A percentile compares a stretch with the other conserved stretches of the same genome.
These are phyloP conservation scores for Mesitornis unicolor DNA, from an alignment of 2,113 vertebrate genomes.

Conservation along the genomic window DNA sequence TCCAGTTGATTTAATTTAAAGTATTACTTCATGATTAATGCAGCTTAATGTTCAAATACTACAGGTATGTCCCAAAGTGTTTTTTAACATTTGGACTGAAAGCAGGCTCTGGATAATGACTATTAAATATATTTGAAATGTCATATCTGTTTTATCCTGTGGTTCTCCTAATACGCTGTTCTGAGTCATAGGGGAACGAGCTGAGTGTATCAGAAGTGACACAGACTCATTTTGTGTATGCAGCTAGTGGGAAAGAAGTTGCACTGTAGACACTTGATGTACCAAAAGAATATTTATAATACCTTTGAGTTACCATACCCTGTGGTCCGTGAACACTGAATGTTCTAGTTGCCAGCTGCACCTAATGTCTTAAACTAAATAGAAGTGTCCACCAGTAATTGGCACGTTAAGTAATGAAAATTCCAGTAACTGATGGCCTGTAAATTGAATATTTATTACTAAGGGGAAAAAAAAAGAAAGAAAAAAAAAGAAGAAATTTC, in stretches of 20 bases:
- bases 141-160: slow-evolving; percentile 43
- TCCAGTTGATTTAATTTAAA: slow-evolving; percentile 24
- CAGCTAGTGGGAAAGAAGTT: slow-evolving; percentile 46
- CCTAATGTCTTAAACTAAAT: slow-evolving; percentile 23
- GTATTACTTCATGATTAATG: slow-evolving; percentile 7
- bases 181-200: slow-evolving; percentile 42
- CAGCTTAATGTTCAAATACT: slow-evolving; percentile 26
- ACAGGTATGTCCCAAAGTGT: slow-evolving; percentile 24
- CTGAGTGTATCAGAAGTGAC: slow-evolving; percentile 41
- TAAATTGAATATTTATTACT: slow-evolving; percentile 60
- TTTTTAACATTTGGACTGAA: slow-evolving; percentile 45
- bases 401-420: slow-evolving; percentile 71
- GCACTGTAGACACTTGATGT: not conserved
- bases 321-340: not conserved
- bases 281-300: slow-evolving; percentile 26
- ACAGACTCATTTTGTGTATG: slow-evolving; percentile 36
- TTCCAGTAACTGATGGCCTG: slow-evolving; percentile 49
- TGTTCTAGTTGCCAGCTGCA: not conserved
- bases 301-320: not conserved
- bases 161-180: slow-evolving; percentile 23
- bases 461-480: not conserved
- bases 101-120: slow-evolving; percentile 55
- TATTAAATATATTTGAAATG: slow-evolving; percentile 49
- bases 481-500: not conserved
- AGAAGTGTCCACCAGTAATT: slow-evolving; percentile 63